These are phyloP conservation scores for Pollicipes pollicipes DNA, from an alignment of 1,140 invertebrate species.

Conservation along the genomic window DNA sequence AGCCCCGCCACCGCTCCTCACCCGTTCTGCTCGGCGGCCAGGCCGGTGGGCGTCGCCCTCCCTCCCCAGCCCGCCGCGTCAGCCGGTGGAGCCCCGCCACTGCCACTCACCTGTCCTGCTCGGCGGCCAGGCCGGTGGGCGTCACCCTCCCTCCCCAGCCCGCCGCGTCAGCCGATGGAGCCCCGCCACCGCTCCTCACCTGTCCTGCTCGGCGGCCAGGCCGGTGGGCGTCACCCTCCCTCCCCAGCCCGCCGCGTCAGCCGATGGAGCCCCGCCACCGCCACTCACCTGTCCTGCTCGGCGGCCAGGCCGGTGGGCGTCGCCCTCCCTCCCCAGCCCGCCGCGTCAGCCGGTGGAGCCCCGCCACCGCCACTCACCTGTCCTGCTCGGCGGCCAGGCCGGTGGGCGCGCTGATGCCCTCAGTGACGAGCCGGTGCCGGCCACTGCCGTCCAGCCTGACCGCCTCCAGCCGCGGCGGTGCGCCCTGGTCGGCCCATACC, in stretches of 20 bases:
- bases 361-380: no score
- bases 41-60: conserved; percentile 76
- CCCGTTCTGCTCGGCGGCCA: conserved; percentile 71
- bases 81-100: conserved; percentile 34
- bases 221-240: no score
- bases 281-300: neutral
- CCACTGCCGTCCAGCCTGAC: conserved; percentile 55
- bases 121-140: conserved; percentile 48
- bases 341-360: no score
- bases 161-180: no score
- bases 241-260: no score
- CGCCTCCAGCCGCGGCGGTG: conserved; percentile 55
- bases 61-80: conserved; percentile 85
- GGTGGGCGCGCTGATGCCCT: conserved; percentile 73
- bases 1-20: conserved; percentile 53
- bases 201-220: no score
- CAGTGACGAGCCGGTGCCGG: conserved; percentile 33
- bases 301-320: conserved; percentile 69
- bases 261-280: no score
- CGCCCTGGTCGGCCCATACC: conserved; percentile 43
- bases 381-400: conserved; percentile 43
- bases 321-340: no score
- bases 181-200: no score
- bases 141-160: no score
- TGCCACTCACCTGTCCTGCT: neutral